A percentile compares a stretch with the other conserved stretches of the same genome.
Evolutionary conservation across 1,140 invertebrate genomes (phyloP).

Genomic region (Zeugodacus cucurbitae): DNA sequence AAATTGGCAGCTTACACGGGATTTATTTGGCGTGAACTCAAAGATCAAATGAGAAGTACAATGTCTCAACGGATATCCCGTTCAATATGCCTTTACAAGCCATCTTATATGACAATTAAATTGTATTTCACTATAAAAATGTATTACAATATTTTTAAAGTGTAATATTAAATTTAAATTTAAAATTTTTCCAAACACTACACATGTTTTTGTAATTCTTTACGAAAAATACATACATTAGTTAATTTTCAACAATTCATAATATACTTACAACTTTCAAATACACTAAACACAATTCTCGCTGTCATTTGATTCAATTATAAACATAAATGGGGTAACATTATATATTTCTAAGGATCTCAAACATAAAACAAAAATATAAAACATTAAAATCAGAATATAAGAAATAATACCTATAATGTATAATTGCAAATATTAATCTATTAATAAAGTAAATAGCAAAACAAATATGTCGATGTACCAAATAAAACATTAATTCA

Average conservation of each 20-base stretch:
- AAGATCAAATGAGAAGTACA: not conserved
- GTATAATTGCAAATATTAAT: slow-evolving; percentile 22
- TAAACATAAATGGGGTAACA: not conserved
- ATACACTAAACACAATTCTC: not conserved
- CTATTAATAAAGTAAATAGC: not conserved
- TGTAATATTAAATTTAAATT: not conserved
- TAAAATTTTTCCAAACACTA: not conserved
- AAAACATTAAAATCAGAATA: not conserved
- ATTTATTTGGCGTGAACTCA: not conserved
- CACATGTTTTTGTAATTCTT: not conserved
- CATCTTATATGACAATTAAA: not conserved
- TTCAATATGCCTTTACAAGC: not conserved
- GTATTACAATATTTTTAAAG: not conserved
- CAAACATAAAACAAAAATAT: not conserved
- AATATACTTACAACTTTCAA: not conserved
- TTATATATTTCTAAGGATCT: not conserved
- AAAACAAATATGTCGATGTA: not conserved
- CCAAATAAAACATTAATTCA: slow-evolving; percentile 16
- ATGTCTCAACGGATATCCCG: not conserved
- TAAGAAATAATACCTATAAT: not conserved
- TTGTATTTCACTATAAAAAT: not conserved
- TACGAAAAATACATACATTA: not conserved
- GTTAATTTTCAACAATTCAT: not conserved
- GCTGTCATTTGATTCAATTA: not conserved
- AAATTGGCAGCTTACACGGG: not conserved